Conservation (phyloP, 2,797 vertebrate genomes). For the Otus scops region DNA sequence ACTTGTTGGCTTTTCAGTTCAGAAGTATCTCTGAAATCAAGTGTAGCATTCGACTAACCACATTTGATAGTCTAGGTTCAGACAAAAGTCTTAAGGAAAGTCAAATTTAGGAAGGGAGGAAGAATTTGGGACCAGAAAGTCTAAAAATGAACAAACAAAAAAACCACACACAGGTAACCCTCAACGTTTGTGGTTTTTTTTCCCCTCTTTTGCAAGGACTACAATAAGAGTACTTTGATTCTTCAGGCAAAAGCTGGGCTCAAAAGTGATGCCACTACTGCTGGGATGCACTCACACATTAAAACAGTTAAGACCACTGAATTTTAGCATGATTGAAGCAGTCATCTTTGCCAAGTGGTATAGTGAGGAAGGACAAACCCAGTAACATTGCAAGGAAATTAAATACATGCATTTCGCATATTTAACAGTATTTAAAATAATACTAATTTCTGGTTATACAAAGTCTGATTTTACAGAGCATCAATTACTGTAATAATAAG, state of each 20-base stretch:
- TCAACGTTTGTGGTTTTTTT: fast-evolving
- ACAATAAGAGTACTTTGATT: background rate
- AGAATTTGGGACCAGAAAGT: background rate
- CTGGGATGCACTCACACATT: background rate
- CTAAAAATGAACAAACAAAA: background rate
- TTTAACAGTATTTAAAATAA: background rate
- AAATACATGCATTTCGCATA: background rate
- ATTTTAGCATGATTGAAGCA: background rate
- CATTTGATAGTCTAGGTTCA: background rate
- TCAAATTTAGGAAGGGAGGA: background rate
- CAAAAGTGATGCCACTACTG: background rate
- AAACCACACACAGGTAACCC: fast-evolving
- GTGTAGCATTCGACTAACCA: background rate
- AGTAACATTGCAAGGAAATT: background rate
- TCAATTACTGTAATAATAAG: background rate
- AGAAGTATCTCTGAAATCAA: background rate
- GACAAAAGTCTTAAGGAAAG: background rate
- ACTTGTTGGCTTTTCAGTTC: fast-evolving
- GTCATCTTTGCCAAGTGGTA: background rate
- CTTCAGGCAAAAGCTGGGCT: background rate
- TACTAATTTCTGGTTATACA: background rate
- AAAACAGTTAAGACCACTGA: background rate
- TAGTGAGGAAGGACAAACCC: background rate
- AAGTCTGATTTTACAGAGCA: background rate
- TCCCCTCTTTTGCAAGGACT: background rate